phyloP scores from a whole-genome alignment of 2,797 vertebrate species.

The Rousettus madagascariensis region DNA sequence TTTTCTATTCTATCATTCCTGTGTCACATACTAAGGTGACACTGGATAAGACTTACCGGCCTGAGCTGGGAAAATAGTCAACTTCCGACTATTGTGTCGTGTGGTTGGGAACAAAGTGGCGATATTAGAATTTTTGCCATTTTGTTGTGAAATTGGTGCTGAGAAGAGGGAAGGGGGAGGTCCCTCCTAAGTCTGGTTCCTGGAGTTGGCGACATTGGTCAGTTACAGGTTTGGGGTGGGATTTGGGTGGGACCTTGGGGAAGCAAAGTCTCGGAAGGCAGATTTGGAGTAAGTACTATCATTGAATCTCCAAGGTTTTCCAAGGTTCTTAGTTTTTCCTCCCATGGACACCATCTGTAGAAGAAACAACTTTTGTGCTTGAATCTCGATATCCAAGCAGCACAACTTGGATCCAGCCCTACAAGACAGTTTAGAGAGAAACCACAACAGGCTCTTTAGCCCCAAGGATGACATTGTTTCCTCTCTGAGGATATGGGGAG shows the following conservation, averaged over 20 bases:
- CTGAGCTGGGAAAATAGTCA: not conserved
- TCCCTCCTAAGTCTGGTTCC: not conserved
- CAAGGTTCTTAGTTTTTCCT: not conserved
- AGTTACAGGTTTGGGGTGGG: not conserved
- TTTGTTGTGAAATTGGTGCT: not conserved
- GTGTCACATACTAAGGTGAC: not conserved
- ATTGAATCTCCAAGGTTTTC: not conserved
- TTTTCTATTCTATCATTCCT: not conserved
- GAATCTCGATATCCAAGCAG: not conserved
- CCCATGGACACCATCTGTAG: not conserved
- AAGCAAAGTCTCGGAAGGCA: not conserved
- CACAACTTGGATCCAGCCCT: not conserved
- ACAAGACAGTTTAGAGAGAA: not conserved
- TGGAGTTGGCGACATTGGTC: not conserved
- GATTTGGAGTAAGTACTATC: not conserved
- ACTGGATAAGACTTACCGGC: not conserved
- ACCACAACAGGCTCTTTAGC: not conserved
- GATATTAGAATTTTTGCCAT: not conserved
- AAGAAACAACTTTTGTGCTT: not conserved
- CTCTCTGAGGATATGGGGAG: not conserved
- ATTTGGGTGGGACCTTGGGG: fast-evolving
- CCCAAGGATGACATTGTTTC: not conserved
- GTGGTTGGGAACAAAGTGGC: not conserved
- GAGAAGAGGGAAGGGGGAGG: too few relatives aligned
- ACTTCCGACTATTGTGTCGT: not conserved